Percentiles rank a stretch among this genome's conserved stretches.
Conservation (phyloP, 2,888 invertebrate species). For the Synanthedon vespiformis region DNA sequence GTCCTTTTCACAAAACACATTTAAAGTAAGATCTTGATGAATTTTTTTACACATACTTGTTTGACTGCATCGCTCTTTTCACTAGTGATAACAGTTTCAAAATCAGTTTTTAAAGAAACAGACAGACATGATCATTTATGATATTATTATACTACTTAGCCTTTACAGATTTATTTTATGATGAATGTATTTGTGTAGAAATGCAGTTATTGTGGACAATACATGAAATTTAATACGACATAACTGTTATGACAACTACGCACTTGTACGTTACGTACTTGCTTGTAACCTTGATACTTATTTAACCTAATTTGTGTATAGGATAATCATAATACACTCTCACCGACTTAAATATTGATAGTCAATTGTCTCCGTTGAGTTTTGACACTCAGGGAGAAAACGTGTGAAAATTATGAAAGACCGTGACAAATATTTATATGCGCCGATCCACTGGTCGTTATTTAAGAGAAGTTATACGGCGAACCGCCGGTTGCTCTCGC, state of each 20-base stretch:
- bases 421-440: too few relatives aligned
- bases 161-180: too few relatives aligned
- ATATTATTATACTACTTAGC: too few relatives aligned
- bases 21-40: neutral
- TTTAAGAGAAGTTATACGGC: slow-evolving; percentile 13
- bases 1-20: neutral
- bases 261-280: neutral
- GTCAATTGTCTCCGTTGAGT: neutral
- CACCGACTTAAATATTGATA: slow-evolving; percentile 18
- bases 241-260: neutral
- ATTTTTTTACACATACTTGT: neutral
- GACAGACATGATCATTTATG: too few relatives aligned
- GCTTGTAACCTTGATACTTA: neutral
- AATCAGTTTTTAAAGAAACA: too few relatives aligned
- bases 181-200: too few relatives aligned
- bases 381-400: neutral
- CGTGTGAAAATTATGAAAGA: neutral
- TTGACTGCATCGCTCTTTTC: too few relatives aligned
- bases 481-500: slow-evolving; percentile 35
- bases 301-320: slow-evolving; percentile 29
- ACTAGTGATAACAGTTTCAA: too few relatives aligned
- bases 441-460: neutral
- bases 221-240: neutral
- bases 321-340: slow-evolving; percentile 37
- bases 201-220: neutral